phyloP scores from a whole-genome alignment of 2,888 invertebrate genomes.

The Andrena hattorfiana region DNA sequence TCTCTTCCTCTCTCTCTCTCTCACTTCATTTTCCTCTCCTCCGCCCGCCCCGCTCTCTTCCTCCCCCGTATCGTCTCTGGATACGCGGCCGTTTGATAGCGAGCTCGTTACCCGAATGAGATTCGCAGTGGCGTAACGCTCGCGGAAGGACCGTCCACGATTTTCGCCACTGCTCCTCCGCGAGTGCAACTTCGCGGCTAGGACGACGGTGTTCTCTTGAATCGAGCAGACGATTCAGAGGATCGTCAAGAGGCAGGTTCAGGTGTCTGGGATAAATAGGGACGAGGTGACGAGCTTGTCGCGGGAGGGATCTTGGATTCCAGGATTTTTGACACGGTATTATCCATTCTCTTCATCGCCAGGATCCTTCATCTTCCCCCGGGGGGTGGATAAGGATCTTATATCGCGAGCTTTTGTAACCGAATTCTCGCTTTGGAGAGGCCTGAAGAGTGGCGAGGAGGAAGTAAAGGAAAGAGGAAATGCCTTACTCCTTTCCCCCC shows the following conservation, averaged over 20 bases:
- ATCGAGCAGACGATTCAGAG: not conserved
- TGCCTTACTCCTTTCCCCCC: not conserved
- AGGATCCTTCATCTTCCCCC: not conserved
- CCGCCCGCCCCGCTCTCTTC: slow-evolving; percentile 40
- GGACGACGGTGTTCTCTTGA: not conserved
- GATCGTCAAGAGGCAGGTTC: not conserved
- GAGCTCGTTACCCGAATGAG: slow-evolving; percentile 69
- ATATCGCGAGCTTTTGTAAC: not conserved
- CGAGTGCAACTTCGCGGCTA: not conserved
- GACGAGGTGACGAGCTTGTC: too few relatives aligned
- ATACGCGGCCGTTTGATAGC: slow-evolving; percentile 67
- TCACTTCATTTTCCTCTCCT: slow-evolving; percentile 51
- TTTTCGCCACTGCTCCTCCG: not conserved
- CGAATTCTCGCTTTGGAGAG: slow-evolving; percentile 14
- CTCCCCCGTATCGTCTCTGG: slow-evolving; percentile 53
- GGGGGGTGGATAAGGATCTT: not conserved
- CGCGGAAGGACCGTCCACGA: slow-evolving; percentile 17
- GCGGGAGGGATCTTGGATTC: not conserved
- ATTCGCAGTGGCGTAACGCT: slow-evolving; percentile 69
- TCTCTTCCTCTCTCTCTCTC: slow-evolving; percentile 39
- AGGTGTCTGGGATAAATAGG: not conserved
- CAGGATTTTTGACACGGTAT: not conserved
- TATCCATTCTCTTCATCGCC: not conserved
- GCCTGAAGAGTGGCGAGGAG: not conserved
- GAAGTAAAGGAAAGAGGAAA: not conserved